Conservation (phyloP, 2,113 vertebrate species). For the Dromaius novaehollandiae region DNA sequence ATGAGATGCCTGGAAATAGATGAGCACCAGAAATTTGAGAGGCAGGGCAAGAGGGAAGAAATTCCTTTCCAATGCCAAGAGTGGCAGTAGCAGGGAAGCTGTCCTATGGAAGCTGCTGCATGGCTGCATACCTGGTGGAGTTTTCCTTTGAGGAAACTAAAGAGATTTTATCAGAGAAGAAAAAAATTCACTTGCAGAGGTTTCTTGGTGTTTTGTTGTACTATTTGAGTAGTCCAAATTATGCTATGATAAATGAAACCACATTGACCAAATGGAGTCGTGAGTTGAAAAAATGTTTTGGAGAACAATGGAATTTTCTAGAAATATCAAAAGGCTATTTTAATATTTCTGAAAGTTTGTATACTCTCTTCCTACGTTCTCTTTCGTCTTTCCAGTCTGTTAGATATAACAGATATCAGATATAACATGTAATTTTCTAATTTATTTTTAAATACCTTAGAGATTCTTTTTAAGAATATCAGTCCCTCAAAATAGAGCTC, state of each 20-base stretch:
- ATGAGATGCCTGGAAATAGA: not conserved
- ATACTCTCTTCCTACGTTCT: not conserved
- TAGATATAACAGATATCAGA: not conserved
- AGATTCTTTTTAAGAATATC: not conserved
- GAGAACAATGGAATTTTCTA: not conserved
- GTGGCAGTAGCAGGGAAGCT: not conserved
- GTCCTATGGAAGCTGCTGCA: not conserved
- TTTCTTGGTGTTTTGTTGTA: not conserved
- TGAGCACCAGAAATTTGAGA: not conserved
- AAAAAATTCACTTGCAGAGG: not conserved
- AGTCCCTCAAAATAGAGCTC: not conserved
- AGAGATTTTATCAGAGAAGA: not conserved
- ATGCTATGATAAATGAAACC: not conserved
- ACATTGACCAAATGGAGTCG: not conserved
- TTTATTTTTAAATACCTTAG: not conserved
- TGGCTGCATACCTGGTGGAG: not conserved
- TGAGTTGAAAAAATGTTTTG: not conserved
- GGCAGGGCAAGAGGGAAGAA: not conserved
- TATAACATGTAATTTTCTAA: not conserved
- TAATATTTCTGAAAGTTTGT: not conserved
- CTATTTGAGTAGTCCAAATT: not conserved
- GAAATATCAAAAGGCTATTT: not conserved
- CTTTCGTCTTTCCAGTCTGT: not conserved
- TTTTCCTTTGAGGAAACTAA: not conserved
- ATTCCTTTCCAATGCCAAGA: not conserved